A percentile compares a stretch with the other conserved stretches of the same genome.
phyloP scores from a whole-genome alignment of 1,140 invertebrate species.

The Euschistus heros region DNA sequence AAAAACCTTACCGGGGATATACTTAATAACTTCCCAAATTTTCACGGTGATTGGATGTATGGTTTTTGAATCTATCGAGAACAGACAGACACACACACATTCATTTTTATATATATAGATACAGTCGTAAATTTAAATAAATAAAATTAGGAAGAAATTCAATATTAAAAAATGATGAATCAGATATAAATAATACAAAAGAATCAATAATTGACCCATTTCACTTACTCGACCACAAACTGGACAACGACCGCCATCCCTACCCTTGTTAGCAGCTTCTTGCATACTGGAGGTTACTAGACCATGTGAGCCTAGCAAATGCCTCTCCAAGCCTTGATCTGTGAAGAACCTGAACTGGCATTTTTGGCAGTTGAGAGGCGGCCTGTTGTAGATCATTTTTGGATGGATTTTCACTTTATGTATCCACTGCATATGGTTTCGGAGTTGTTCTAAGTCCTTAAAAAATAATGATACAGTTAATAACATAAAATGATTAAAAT shows the following conservation, averaged over 20 bases:
- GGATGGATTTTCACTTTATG: slow-evolving; percentile 94
- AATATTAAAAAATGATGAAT: no score
- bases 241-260: slow-evolving; percentile 85
- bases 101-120: no score
- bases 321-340: slow-evolving; percentile 77
- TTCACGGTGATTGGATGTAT: no score
- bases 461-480: slow-evolving; percentile 25
- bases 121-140: no score
- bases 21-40: no score
- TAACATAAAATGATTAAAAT: no score
- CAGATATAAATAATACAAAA: no score
- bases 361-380: slow-evolving; percentile 89
- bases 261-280: slow-evolving; percentile 87
- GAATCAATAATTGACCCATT: no score
- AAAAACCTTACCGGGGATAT: no score
- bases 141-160: no score
- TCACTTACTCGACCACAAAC: slow-evolving; percentile 72
- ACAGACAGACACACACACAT: no score
- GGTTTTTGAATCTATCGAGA: no score
- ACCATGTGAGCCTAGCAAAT: slow-evolving; percentile 84
- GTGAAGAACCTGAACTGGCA: slow-evolving; percentile 83
- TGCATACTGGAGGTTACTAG: slow-evolving; percentile 92
- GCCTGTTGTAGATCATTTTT: slow-evolving; percentile 90
- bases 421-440: slow-evolving; percentile 93
- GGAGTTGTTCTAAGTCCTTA: slow-evolving; percentile 74